phyloP scores from a whole-genome alignment of 2,888 invertebrate genomes.

The Coenonympha arcania region DNA sequence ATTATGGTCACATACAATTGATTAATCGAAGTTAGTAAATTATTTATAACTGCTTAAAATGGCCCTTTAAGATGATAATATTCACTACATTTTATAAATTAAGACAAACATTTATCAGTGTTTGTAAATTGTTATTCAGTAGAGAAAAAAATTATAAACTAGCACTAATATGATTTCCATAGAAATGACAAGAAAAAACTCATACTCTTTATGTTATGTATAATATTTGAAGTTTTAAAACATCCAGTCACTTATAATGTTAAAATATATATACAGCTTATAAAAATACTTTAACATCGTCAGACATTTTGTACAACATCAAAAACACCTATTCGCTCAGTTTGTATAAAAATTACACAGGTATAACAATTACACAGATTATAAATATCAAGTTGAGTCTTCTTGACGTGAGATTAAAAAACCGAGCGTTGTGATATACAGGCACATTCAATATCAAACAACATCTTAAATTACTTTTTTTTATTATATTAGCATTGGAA shows the following conservation, averaged over 20 bases:
- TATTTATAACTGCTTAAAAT: too few species aligned
- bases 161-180: too few species aligned
- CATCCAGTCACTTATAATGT: slow-evolving; percentile 6
- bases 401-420: slow-evolving; percentile 23
- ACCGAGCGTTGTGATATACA: slow-evolving; percentile 28
- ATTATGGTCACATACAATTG: too few species aligned
- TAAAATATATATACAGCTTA: slow-evolving; percentile 42
- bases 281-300: slow-evolving; percentile 62
- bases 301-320: slow-evolving; percentile 62
- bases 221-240: background rate
- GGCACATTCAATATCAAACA: slow-evolving; percentile 35
- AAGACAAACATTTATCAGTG: too few species aligned
- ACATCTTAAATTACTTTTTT: slow-evolving; percentile 15
- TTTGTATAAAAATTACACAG: slow-evolving; percentile 41
- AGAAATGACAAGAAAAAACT: too few species aligned
- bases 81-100: too few species aligned
- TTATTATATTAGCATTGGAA: slow-evolving; percentile 33
- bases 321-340: slow-evolving; percentile 49
- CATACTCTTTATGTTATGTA: background rate
- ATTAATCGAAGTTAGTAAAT: too few species aligned
- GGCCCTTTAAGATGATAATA: too few species aligned
- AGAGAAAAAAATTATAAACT: too few species aligned
- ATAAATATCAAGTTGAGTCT: slow-evolving; percentile 24
- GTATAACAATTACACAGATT: slow-evolving; percentile 18
- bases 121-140: too few species aligned